These are phyloP conservation scores for Apogon hyalosoma DNA, from an alignment of 2,797 vertebrate genomes.

Conservation along the genomic window DNA sequence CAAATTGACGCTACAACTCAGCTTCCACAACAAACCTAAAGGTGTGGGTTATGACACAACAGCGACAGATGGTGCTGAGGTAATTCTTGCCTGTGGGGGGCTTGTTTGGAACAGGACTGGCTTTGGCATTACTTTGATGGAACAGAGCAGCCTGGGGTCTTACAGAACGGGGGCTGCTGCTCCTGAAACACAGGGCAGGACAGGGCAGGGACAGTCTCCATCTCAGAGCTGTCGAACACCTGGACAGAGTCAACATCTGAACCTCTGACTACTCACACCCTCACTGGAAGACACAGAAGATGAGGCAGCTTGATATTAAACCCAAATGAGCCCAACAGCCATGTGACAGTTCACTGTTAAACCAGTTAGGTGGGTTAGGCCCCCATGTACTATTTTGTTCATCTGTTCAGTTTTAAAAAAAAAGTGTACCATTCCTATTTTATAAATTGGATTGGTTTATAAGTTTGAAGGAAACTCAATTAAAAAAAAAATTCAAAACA, in stretches of 20 bases:
- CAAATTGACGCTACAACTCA: not conserved
- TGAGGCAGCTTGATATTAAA: too few relatives aligned
- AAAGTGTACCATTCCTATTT: too few relatives aligned
- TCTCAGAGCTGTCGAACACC: slow-evolving; percentile 55
- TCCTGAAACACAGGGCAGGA: slow-evolving; percentile 46
- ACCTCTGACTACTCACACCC: slow-evolving; percentile 58
- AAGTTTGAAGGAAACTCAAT: too few relatives aligned
- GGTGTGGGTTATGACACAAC: slow-evolving; percentile 7
- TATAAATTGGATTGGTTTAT: too few relatives aligned
- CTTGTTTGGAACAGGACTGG: slow-evolving; percentile 70
- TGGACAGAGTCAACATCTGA: slow-evolving; percentile 64
- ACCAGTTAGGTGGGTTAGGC: too few relatives aligned
- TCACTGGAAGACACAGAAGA: slow-evolving; percentile 65
- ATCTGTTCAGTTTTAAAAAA: too few relatives aligned
- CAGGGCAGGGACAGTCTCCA: slow-evolving; percentile 51
- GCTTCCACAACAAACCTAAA: not conserved
- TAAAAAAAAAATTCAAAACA: too few relatives aligned
- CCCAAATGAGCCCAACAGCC: not conserved
- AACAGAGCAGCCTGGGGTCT: slow-evolving; percentile 61
- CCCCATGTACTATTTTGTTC: too few relatives aligned
- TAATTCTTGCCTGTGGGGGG: slow-evolving; percentile 72
- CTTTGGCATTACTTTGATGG: slow-evolving; percentile 74
- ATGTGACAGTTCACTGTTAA: not conserved
- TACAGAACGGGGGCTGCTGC: slow-evolving; percentile 50
- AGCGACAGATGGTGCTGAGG: slow-evolving; percentile 13